These are phyloP conservation scores for Baronia brevicornis DNA, from an alignment of 2,888 invertebrate species.

Conservation along the genomic window DNA sequence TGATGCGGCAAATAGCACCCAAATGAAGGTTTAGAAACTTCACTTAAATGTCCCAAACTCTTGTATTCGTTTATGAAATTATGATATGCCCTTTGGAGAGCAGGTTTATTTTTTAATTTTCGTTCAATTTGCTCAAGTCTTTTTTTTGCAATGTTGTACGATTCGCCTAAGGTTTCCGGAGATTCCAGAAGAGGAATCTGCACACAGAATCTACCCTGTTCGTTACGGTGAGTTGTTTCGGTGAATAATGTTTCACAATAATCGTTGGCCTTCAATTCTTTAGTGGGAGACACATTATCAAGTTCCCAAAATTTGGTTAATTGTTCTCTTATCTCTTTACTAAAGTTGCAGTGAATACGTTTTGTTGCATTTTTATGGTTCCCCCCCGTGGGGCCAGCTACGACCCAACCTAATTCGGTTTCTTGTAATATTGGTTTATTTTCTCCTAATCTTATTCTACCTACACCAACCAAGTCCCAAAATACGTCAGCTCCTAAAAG, in stretches of 20 bases:
- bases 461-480: slow-evolving; percentile 16
- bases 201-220: slow-evolving; percentile 6
- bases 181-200: slow-evolving; percentile 5
- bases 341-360: slow-evolving; percentile 9
- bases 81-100: slow-evolving; percentile 10
- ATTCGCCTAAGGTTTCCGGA: slow-evolving; percentile 3
- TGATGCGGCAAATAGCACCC: slow-evolving; percentile 22
- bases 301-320: slow-evolving; percentile 15
- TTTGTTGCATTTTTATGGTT: not conserved
- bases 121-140: slow-evolving; percentile 11
- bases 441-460: slow-evolving; percentile 10
- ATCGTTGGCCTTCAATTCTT: too few species aligned
- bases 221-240: slow-evolving; percentile 3
- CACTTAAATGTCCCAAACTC: slow-evolving; percentile 15
- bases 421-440: slow-evolving; percentile 13
- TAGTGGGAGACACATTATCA: slow-evolving; percentile 1
- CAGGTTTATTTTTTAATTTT: slow-evolving; percentile 11
- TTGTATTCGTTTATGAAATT: slow-evolving; percentile 17
- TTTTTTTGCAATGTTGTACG: slow-evolving; percentile 2
- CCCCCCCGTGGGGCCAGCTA: slow-evolving; percentile 14
- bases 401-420: slow-evolving; percentile 17
- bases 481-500: slow-evolving; percentile 18
- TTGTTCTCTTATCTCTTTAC: slow-evolving; percentile 4
- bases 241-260: slow-evolving; percentile 2
- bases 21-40: slow-evolving; percentile 5